These are phyloP conservation scores for Heliconius sara DNA, from an alignment of 2,888 invertebrate genomes.

Conservation along the genomic window DNA sequence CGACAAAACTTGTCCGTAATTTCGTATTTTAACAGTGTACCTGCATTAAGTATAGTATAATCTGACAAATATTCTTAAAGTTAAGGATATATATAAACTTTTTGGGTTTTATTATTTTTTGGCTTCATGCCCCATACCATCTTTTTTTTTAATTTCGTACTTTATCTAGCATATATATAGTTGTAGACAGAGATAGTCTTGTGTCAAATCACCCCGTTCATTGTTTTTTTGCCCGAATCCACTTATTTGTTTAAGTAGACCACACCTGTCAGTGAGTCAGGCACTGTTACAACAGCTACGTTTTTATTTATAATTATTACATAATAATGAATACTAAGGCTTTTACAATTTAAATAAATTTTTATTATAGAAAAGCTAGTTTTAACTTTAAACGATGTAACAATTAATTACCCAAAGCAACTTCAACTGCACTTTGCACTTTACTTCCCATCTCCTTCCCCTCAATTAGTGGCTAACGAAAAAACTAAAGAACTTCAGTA, in stretches of 20 bases:
- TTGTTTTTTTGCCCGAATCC: too few relatives aligned
- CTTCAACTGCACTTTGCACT: conserved; percentile 23
- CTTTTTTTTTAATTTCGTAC: neutral
- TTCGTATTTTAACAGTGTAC: conserved; percentile 14
- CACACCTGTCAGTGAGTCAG: too few relatives aligned
- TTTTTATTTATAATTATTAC: too few relatives aligned
- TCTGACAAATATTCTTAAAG: conserved; percentile 4
- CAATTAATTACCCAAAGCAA: conserved; percentile 1
- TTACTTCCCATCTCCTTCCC: neutral
- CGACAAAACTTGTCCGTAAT: conserved; percentile 27
- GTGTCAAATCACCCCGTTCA: too few relatives aligned
- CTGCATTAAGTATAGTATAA: conserved; percentile 4
- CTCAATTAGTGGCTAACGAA: conserved; percentile 32
- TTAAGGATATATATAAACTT: neutral
- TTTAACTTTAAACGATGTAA: neutral
- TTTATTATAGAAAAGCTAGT: neutral
- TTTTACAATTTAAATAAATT: too few relatives aligned
- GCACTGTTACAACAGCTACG: too few relatives aligned
- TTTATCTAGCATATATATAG: too few relatives aligned
- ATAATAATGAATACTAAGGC: too few relatives aligned
- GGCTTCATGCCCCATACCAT: too few relatives aligned
- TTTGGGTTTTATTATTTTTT: neutral
- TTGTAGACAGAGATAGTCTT: too few relatives aligned
- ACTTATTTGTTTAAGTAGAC: too few relatives aligned
- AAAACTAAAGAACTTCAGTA: conserved; percentile 21